These are phyloP conservation scores for Protosalanx chinensis DNA, from an alignment of 2,797 vertebrate genomes.

Conservation along the genomic window DNA sequence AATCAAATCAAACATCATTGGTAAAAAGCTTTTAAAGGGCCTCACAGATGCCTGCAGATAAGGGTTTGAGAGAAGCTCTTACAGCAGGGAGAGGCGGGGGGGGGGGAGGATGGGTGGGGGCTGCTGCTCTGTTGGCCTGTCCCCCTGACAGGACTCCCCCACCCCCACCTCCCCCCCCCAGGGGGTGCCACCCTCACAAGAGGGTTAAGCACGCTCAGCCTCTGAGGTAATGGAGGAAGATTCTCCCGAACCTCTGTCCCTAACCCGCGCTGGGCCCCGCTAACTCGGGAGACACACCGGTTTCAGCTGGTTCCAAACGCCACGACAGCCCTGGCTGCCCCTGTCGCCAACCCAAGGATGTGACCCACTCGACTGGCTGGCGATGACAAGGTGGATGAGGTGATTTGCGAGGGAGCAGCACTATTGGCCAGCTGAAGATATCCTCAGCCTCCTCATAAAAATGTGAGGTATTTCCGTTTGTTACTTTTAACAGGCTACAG, in stretches of 20 bases:
- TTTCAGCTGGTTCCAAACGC: conserved; percentile 18
- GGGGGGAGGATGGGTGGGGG: no score
- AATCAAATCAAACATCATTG: no score
- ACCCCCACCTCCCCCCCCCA: no score
- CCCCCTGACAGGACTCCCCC: neutral
- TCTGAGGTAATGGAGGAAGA: conserved; percentile 41
- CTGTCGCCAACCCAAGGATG: neutral
- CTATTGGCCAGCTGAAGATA: conserved; percentile 15
- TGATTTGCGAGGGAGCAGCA: conserved; percentile 24
- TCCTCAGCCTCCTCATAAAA: conserved; percentile 16
- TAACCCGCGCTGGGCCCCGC: conserved; percentile 6
- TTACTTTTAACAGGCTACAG: conserved; percentile 17
- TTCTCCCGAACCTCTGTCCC: conserved; percentile 24
- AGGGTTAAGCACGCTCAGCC: conserved; percentile 30
- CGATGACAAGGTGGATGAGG: conserved; percentile 18
- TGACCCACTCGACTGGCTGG: conserved; percentile 11
- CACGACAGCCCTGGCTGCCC: conserved; percentile 7
- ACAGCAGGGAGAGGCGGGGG: neutral
- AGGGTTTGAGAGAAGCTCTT: neutral
- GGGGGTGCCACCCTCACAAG: neutral
- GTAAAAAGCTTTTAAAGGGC: neutral
- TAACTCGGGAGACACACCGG: neutral
- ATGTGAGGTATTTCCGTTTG: conserved; percentile 19
- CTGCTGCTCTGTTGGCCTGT: no score
- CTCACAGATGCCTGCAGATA: conserved; percentile 8